Percentiles rank a stretch among this genome's conserved stretches.
phyloP scores from a whole-genome alignment of 2,797 vertebrate genomes.

The Pseudochirops cupreus region DNA sequence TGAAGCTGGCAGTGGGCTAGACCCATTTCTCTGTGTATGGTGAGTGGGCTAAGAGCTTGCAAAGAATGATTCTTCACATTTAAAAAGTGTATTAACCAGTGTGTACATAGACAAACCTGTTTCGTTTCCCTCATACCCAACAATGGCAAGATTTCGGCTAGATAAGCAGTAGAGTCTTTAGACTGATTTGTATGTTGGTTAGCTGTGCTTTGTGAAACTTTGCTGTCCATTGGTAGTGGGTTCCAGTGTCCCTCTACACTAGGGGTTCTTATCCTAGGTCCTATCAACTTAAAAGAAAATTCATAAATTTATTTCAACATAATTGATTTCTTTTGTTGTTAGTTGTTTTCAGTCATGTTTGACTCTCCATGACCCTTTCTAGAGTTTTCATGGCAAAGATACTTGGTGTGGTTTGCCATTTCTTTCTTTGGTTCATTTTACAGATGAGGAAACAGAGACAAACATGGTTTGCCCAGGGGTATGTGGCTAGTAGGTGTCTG shows the following conservation, averaged over 20 bases:
- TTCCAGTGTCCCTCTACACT: not conserved
- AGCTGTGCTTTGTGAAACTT: not conserved
- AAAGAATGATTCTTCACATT: not conserved
- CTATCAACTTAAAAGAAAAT: not conserved
- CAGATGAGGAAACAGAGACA: not conserved
- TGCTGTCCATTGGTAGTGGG: not conserved
- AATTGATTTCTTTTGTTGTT: not conserved
- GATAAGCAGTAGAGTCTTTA: conserved; percentile 18
- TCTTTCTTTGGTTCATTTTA: not conserved
- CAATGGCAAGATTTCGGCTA: conserved; percentile 21
- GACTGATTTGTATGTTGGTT: not conserved
- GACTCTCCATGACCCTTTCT: not conserved
- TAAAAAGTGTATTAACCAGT: not conserved
- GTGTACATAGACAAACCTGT: conserved; percentile 10
- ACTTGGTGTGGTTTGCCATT: not conserved
- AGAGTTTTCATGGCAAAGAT: not conserved
- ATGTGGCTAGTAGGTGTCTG: not conserved
- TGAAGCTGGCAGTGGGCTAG: not conserved
- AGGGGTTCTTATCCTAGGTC: not conserved
- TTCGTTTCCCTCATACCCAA: conserved; percentile 13
- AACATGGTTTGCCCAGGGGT: not conserved
- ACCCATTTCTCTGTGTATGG: not conserved
- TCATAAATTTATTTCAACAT: not conserved
- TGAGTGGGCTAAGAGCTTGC: not conserved
- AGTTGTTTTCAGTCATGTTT: not conserved